A percentile compares a stretch with the other conserved stretches of the same genome.
phyloP scores from a whole-genome alignment of 2,888 invertebrate species.

The Baronia brevicornis region DNA sequence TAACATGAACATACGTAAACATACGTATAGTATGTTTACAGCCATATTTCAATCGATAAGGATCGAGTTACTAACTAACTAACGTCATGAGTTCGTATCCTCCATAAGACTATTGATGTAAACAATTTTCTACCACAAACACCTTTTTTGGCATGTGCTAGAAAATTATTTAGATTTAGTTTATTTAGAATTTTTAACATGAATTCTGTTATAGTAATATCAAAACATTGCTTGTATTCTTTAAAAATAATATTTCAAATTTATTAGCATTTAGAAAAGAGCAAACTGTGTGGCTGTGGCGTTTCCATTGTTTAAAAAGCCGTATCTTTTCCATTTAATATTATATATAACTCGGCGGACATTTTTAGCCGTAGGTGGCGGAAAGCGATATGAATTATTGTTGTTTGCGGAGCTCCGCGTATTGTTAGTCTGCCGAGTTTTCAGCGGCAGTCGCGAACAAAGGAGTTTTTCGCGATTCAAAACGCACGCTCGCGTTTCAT shows the following conservation, averaged over 20 bases:
- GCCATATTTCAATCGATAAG: too few species aligned
- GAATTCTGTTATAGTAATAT: too few species aligned
- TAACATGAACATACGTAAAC: too few species aligned
- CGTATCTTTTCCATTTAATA: constrained; percentile 70
- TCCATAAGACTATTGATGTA: too few species aligned
- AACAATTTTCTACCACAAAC: too few species aligned
- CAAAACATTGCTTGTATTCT: too few species aligned
- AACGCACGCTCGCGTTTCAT: constrained; percentile 73
- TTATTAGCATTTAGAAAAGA: constrained; percentile 50
- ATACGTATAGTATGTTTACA: too few species aligned
- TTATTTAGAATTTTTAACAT: too few species aligned
- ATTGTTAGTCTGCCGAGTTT: constrained; percentile 64
- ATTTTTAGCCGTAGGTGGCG: constrained; percentile 75
- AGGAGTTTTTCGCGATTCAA: constrained; percentile 71
- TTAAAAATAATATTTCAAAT: constrained; percentile 29
- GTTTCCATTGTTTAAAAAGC: constrained; percentile 68
- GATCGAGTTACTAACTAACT: too few species aligned
- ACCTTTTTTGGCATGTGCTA: too few species aligned
- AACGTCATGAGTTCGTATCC: too few species aligned
- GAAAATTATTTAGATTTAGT: too few species aligned
- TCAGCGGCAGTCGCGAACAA: constrained; percentile 61
- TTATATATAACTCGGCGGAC: constrained; percentile 72
- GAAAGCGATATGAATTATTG: constrained; percentile 74
- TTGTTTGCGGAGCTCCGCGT: constrained; percentile 68
- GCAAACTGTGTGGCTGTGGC: constrained; percentile 39